Conservation (phyloP, 2,113 vertebrate species). For the Phaethornis superciliosus region DNA sequence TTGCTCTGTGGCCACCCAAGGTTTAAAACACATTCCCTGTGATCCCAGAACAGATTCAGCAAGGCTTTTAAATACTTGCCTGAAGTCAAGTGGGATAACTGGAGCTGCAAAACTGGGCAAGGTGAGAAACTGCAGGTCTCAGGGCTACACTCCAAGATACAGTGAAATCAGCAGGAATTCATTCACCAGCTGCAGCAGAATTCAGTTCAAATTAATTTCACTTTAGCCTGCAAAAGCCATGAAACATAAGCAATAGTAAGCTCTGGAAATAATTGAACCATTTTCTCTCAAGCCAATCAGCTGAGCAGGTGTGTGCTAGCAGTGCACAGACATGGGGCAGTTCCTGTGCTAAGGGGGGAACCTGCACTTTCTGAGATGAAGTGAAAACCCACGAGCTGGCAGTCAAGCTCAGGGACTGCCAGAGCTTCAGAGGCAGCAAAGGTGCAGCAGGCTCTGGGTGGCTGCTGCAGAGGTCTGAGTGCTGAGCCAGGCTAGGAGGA, state of each 20-base stretch:
- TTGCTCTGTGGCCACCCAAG: neutral
- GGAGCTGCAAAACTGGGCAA: neutral
- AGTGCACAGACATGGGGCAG: neutral
- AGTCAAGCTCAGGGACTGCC: neutral
- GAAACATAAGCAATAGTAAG: neutral
- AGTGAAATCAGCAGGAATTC: neutral
- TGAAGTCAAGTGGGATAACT: neutral
- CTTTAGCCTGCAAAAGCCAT: neutral
- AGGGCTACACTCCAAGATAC: neutral
- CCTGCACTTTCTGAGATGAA: neutral
- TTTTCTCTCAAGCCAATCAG: neutral
- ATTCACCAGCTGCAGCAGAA: fast-evolving
- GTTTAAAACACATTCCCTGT: neutral
- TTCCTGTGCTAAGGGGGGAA: neutral
- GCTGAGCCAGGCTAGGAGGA: neutral
- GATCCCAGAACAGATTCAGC: neutral
- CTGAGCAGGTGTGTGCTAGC: neutral
- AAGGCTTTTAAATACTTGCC: conserved; percentile 16
- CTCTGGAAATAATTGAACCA: neutral
- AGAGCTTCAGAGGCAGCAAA: neutral
- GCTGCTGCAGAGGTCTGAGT: neutral
- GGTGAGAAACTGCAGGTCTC: neutral
- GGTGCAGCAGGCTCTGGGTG: neutral
- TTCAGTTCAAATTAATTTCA: neutral
- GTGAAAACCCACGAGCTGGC: neutral